A percentile compares a stretch with the other conserved stretches of the same genome.
phyloP scores from a whole-genome alignment of 2,113 vertebrate genomes.

The Silurus asotus region DNA sequence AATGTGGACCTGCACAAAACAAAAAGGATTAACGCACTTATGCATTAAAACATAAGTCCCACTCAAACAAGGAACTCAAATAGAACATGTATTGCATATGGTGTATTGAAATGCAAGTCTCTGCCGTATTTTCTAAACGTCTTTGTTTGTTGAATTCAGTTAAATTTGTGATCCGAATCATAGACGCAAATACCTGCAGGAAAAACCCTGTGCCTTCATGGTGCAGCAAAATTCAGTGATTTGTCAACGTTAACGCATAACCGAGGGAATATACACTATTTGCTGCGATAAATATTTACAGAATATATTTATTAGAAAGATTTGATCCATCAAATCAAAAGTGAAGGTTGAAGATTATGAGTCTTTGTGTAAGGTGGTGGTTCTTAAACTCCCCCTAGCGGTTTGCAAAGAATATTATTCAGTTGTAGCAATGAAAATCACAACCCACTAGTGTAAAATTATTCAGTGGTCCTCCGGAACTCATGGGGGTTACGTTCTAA shows the following conservation, averaged over 20 bases:
- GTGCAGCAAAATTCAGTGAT: background rate
- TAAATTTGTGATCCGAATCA: background rate
- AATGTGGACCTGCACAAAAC: conserved; percentile 73
- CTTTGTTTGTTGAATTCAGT: background rate
- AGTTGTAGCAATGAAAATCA: too few species aligned
- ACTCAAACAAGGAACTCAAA: background rate
- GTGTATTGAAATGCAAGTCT: background rate
- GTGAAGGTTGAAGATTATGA: background rate
- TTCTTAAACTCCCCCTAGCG: too few species aligned
- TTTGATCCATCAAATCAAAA: background rate
- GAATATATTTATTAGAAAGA: background rate
- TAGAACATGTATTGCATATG: background rate
- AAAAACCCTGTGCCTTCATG: background rate
- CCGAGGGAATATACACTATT: background rate
- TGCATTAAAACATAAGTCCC: background rate
- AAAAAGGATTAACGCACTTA: conserved; percentile 9
- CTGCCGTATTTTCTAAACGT: background rate
- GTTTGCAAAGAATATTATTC: too few species aligned
- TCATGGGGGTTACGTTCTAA: too few species aligned
- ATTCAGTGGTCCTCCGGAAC: too few species aligned
- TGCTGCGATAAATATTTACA: background rate
- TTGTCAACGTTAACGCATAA: background rate
- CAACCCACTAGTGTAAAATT: too few species aligned
- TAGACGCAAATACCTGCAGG: background rate
- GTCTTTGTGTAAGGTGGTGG: too few species aligned